These are phyloP conservation scores for Mormyrus iriodes DNA, from an alignment of 2,113 vertebrate genomes.

Conservation along the genomic window DNA sequence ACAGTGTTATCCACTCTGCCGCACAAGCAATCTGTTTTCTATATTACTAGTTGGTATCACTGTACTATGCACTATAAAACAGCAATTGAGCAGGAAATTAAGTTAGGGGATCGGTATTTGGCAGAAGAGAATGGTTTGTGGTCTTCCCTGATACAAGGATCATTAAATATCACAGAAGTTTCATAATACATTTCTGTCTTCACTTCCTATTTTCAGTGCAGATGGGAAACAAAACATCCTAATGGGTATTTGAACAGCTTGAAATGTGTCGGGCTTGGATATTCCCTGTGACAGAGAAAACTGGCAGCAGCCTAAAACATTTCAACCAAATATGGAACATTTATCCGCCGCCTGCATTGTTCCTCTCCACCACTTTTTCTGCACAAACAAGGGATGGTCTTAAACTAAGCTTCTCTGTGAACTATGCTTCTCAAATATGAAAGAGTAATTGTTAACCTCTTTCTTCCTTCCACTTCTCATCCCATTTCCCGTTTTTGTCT, in stretches of 20 bases:
- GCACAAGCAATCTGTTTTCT: constrained; percentile 76
- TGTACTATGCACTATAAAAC: constrained; percentile 79
- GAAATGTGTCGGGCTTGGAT: constrained; percentile 63
- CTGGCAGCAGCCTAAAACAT: constrained; percentile 58
- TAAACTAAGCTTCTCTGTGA: constrained; percentile 43
- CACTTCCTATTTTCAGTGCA: constrained; percentile 51
- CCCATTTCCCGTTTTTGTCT: constrained; percentile 12
- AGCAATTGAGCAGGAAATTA: constrained; percentile 76
- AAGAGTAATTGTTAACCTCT: constrained; percentile 25
- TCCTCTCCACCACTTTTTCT: constrained; percentile 33
- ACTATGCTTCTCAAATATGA: constrained; percentile 41
- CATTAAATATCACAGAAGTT: constrained; percentile 57
- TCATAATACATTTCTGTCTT: constrained; percentile 56
- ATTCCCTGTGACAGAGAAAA: constrained; percentile 59
- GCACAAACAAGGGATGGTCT: constrained; percentile 46
- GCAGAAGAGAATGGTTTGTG: constrained; percentile 61
- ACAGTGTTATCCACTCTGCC: constrained; percentile 67
- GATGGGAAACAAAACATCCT: constrained; percentile 65
- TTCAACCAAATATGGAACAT: constrained; percentile 52
- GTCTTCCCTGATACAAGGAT: constrained; percentile 60
- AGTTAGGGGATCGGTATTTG: constrained; percentile 71
- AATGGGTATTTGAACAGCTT: constrained; percentile 74
- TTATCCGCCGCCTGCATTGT: constrained; percentile 29
- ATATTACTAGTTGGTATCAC: constrained; percentile 73
- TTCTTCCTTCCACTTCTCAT: constrained; percentile 13